phyloP scores from a whole-genome alignment of 2,888 invertebrate species.

The Spodoptera picta region DNA sequence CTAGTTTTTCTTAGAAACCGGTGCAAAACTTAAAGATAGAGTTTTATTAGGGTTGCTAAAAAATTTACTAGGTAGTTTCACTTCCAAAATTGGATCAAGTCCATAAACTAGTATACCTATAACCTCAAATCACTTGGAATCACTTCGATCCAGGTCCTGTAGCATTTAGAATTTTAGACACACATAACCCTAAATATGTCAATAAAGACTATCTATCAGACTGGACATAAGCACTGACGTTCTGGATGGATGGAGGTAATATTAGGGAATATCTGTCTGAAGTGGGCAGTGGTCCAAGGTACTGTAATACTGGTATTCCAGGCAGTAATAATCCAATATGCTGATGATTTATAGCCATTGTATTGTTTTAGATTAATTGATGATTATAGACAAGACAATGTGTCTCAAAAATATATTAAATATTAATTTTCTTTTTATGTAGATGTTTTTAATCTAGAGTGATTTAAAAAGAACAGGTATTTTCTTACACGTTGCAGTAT shows the following conservation, averaged over 20 bases:
- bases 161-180: constrained; percentile 8
- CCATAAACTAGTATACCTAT: constrained; percentile 11
- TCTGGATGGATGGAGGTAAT: constrained; percentile 40
- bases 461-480: no score
- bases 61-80: no score
- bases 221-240: constrained; percentile 29
- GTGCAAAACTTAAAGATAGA: no score
- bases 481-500: no score
- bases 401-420: no score
- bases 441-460: no score
- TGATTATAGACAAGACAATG: no score
- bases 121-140: constrained; percentile 24
- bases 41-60: no score
- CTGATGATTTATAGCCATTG: no score
- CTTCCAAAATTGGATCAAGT: not conserved
- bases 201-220: constrained; percentile 30
- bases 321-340: constrained; percentile 3
- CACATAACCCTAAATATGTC: constrained; percentile 45
- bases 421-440: no score
- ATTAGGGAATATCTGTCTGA: constrained; percentile 41
- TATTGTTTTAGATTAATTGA: no score
- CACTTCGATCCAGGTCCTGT: constrained; percentile 5
- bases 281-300: constrained; percentile 34
- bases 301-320: not conserved
- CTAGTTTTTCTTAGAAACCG: no score